phyloP scores from a whole-genome alignment of 2,888 invertebrate genomes.

The Eristalis tenax region DNA sequence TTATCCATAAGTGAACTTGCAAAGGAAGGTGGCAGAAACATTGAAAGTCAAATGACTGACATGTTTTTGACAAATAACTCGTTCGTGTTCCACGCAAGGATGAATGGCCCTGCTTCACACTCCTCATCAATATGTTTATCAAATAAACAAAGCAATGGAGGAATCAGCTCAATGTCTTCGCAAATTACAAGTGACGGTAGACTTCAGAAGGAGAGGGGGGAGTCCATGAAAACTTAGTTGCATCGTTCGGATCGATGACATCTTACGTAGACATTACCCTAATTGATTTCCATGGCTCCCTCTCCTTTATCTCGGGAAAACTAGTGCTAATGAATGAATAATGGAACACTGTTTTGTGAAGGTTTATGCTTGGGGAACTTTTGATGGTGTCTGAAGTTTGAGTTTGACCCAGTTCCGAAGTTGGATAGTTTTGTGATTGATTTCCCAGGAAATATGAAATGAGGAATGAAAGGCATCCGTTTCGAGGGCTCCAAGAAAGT shows the following conservation, averaged over 20 bases:
- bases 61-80: constrained; percentile 34
- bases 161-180: neutral
- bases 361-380: neutral
- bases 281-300: constrained; percentile 4
- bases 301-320: neutral
- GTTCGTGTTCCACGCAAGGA: neutral
- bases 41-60: constrained; percentile 25
- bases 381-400: neutral
- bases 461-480: constrained; percentile 17
- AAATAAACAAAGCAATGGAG: neutral
- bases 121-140: neutral
- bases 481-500: neutral
- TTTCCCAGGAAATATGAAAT: constrained; percentile 58
- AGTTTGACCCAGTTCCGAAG: constrained; percentile 56
- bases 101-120: neutral
- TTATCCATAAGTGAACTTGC: neutral
- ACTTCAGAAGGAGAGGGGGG: neutral
- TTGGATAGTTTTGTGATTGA: constrained; percentile 64
- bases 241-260: constrained; percentile 5
- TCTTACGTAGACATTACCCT: constrained; percentile 2
- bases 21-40: neutral
- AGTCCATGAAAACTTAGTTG: neutral
- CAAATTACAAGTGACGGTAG: neutral
- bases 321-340: constrained; percentile 42
- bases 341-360: constrained; percentile 16